Evolutionary conservation across 2,888 invertebrate genomes (phyloP).

Genomic region (Beris morrisii): DNA sequence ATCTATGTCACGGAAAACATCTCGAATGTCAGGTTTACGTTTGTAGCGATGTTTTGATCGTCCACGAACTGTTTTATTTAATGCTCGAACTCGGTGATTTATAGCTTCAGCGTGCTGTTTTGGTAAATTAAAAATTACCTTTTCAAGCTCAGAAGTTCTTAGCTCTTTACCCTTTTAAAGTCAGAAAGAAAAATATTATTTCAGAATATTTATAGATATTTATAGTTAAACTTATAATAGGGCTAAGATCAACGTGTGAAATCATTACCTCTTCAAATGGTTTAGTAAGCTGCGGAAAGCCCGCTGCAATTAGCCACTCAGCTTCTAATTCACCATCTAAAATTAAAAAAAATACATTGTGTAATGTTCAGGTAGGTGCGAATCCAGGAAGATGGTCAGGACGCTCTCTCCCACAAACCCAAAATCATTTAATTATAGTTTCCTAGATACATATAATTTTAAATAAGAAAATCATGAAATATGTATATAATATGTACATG

Average conservation of each 20-base stretch:
- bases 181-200: too few species aligned
- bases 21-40: conserved; percentile 79
- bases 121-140: conserved; percentile 60
- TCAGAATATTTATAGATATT: too few species aligned
- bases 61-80: conserved; percentile 72
- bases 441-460: too few species aligned
- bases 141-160: conserved; percentile 61
- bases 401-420: not conserved
- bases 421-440: too few species aligned
- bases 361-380: not conserved
- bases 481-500: too few species aligned
- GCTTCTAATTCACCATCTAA: conserved; percentile 61
- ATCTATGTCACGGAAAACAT: conserved; percentile 81
- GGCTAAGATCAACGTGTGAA: too few species aligned
- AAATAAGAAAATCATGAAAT: too few species aligned
- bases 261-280: conserved; percentile 54
- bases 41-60: conserved; percentile 62
- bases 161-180: conserved; percentile 57
- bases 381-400: not conserved
- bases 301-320: conserved; percentile 60
- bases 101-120: conserved; percentile 73
- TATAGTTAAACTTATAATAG: too few species aligned
- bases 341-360: not conserved
- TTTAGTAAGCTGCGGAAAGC: conserved; percentile 59
- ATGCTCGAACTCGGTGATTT: conserved; percentile 68